Evolutionary conservation across 2,797 vertebrate genomes (phyloP).

Genomic region (Mormyrops boulengeri): DNA sequence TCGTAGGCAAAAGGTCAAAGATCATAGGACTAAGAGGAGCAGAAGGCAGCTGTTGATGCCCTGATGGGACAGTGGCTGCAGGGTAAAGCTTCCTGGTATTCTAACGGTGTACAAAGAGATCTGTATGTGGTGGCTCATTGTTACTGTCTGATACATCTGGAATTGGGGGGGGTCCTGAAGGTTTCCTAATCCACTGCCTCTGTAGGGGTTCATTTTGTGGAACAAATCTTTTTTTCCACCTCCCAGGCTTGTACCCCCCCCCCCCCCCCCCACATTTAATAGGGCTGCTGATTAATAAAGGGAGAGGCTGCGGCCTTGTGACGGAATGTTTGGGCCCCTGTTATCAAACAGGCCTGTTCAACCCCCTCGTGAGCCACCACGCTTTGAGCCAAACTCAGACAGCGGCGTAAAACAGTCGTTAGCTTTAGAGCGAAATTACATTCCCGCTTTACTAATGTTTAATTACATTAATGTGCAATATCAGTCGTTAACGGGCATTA

Average conservation of each 20-base stretch:
- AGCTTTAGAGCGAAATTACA: conserved; percentile 45
- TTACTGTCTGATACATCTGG: conserved; percentile 47
- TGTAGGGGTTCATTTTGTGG: conserved; percentile 42
- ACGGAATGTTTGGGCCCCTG: conserved; percentile 23
- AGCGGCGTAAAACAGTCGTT: conserved; percentile 44
- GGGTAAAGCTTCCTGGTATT: conserved; percentile 52
- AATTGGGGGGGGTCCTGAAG: conserved; percentile 15
- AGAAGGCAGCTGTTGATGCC: conserved; percentile 43
- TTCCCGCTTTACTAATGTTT: conserved; percentile 57
- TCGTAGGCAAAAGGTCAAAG: conserved; percentile 51
- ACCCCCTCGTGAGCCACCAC: not conserved
- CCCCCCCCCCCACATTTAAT: conserved; percentile 35
- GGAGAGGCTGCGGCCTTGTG: not conserved
- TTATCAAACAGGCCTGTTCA: not conserved
- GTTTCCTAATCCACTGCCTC: conserved; percentile 42
- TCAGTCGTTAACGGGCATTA: conserved; percentile 66
- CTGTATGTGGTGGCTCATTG: conserved; percentile 51
- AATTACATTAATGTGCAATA: conserved; percentile 76
- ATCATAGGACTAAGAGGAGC: conserved; percentile 52
- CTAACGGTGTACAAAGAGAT: conserved; percentile 53
- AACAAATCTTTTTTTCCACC: conserved; percentile 35
- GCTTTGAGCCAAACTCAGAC: conserved; percentile 29
- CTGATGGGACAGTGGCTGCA: conserved; percentile 42
- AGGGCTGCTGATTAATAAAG: conserved; percentile 38
- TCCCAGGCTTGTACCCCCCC: conserved; percentile 8